Evolutionary conservation across 2,888 invertebrate genomes (phyloP).

Genomic region (Microctonus hyperodae): DNA sequence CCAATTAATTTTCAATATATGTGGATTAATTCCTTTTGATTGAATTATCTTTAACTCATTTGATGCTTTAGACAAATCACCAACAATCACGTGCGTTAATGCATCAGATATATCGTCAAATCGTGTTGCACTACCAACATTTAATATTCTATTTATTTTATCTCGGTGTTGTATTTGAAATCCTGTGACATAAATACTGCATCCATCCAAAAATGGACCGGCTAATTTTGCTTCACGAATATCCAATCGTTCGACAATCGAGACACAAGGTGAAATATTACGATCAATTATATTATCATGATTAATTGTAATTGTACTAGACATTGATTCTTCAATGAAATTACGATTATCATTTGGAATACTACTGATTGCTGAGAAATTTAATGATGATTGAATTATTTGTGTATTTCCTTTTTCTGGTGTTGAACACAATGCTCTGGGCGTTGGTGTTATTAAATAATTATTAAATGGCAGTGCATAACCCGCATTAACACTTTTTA

Average conservation of each 20-base stretch:
- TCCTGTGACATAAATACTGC: conserved; percentile 77
- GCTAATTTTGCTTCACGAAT: conserved; percentile 74
- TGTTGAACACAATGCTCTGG: conserved; percentile 72
- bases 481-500: conserved; percentile 77
- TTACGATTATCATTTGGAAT: conserved; percentile 52
- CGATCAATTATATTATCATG: background rate
- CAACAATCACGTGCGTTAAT: conserved; percentile 82
- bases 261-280: conserved; percentile 41
- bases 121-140: conserved; percentile 83
- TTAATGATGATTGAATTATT: conserved; percentile 53
- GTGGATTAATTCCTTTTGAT: conserved; percentile 63
- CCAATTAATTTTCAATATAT: conserved; percentile 78
- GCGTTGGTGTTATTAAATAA: conserved; percentile 66
- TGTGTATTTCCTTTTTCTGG: conserved; percentile 66
- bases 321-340: conserved; percentile 52
- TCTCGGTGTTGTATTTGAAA: conserved; percentile 71
- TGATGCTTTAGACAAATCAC: conserved; percentile 65
- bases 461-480: conserved; percentile 71
- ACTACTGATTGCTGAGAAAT: conserved; percentile 65
- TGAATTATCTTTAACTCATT: conserved; percentile 63
- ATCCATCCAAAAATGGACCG: conserved; percentile 88
- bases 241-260: conserved; percentile 63
- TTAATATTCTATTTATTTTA: conserved; percentile 74
- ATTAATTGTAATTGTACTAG: conserved; percentile 41
- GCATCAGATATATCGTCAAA: conserved; percentile 78